Percentiles rank a stretch among this genome's conserved stretches.
phyloP scores from a whole-genome alignment of 2,888 invertebrate genomes.

The Drosophila fulvimacula region DNA sequence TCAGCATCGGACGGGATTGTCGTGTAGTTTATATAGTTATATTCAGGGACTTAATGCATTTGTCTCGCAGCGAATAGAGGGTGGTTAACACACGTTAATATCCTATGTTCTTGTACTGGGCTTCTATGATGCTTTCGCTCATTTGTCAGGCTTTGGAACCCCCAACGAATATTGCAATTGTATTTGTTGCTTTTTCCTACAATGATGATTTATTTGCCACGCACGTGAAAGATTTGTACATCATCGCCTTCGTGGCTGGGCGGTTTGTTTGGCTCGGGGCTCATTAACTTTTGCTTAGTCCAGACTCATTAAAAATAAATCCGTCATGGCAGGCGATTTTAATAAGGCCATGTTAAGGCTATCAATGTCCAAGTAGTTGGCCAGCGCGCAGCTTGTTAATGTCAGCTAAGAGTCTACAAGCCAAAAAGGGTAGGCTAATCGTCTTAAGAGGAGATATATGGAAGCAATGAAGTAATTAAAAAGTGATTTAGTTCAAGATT shows the following conservation, averaged over 20 bases:
- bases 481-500: slow-evolving; percentile 6
- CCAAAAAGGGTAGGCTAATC: slow-evolving; percentile 1
- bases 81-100: slow-evolving; percentile 72
- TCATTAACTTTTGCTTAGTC: slow-evolving; percentile 64
- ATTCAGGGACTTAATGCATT: slow-evolving; percentile 69
- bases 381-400: slow-evolving; percentile 57
- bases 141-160: slow-evolving; percentile 72
- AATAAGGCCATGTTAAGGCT: slow-evolving; percentile 43
- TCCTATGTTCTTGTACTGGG: slow-evolving; percentile 48
- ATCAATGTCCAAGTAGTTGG: slow-evolving; percentile 40
- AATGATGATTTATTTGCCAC: slow-evolving; percentile 73
- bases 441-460: background rate
- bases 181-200: slow-evolving; percentile 54
- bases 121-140: slow-evolving; percentile 66
- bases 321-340: slow-evolving; percentile 61
- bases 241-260: slow-evolving; percentile 29
- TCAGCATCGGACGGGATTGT: slow-evolving; percentile 24
- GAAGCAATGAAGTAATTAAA: slow-evolving; percentile 15
- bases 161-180: slow-evolving; percentile 68
- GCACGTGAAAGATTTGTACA: slow-evolving; percentile 59
- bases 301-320: slow-evolving; percentile 75
- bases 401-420: slow-evolving; percentile 52
- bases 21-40: slow-evolving; percentile 50
- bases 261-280: slow-evolving; percentile 56
- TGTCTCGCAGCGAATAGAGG: slow-evolving; percentile 10